A percentile compares a stretch with the other conserved stretches of the same genome.
Conservation (phyloP, 1,140 invertebrate species). For the Zaprionus ghesquierei region DNA sequence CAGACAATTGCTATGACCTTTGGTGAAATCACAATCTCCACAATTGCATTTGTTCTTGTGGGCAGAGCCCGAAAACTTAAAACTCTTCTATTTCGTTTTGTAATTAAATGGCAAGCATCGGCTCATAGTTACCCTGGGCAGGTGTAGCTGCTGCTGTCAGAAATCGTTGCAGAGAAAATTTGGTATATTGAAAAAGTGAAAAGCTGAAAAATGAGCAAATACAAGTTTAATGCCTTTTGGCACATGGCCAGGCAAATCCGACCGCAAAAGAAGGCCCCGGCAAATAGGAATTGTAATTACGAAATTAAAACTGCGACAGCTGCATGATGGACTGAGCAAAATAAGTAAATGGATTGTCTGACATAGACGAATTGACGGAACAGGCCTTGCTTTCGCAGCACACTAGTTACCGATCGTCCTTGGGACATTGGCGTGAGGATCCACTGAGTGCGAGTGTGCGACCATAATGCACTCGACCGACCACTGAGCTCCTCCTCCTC, state of each 20-base stretch:
- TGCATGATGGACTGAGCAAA: conserved; percentile 74
- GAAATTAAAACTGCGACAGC: conserved; percentile 75
- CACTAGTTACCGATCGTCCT: conserved; percentile 23
- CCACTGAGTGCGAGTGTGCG: conserved; percentile 19
- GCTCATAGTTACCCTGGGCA: conserved; percentile 48
- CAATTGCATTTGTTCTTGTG: not conserved
- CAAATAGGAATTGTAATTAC: conserved; percentile 71
- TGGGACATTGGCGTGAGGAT: conserved; percentile 28
- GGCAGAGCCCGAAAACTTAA: not conserved
- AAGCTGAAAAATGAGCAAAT: conserved; percentile 8
- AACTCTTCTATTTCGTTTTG: conserved; percentile 27
- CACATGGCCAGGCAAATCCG: conserved; percentile 41
- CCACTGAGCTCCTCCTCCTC: conserved; percentile 41
- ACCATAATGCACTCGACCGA: conserved; percentile 45
- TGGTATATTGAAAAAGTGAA: conserved; percentile 1
- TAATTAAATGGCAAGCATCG: conserved; percentile 63
- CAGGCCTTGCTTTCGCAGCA: not conserved
- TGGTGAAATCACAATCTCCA: not conserved
- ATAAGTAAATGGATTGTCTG: conserved; percentile 68
- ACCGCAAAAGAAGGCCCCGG: conserved; percentile 22
- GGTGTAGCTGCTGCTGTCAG: conserved; percentile 50
- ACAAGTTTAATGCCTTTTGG: conserved; percentile 39
- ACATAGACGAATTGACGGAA: conserved; percentile 47
- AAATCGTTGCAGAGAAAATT: conserved; percentile 73
- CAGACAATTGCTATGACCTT: not conserved